Evolutionary conservation across 2,888 invertebrate species (phyloP), one percentile per base, ranked within the genome.

Genomic region (Asteroscopus sphinx): DNA sequence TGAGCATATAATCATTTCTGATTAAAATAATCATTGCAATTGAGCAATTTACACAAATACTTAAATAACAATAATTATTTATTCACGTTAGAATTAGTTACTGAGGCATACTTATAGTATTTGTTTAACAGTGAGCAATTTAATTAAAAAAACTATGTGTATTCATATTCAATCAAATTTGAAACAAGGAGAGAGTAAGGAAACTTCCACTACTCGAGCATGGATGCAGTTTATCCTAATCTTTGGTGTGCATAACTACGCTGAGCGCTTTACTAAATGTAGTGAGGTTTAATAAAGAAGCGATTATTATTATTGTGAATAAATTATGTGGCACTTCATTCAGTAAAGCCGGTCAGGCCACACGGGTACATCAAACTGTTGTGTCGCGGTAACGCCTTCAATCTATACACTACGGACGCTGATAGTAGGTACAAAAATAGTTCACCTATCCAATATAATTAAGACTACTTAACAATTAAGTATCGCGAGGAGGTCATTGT

Each of bases 381-480:
- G 84, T 86, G 88, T 88, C 81, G 87, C 88, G 91, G 92, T 90
- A 90, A 91, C 93, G 90, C 89, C 90, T 83, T 85, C 86, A 74
- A 85, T 83, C 86, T 90, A 88, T 80, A 85, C 77, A 83, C 91
- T 92, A 91, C 87, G 90, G 91, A 92, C 92, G 91, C 83, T 82
- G 90, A 89, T 77, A 77, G 83, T 90, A 90, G 91, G 92, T 94
- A 94, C 92, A 94, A 94, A 94, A 93, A 93, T 93, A 93, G 82
- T 93, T 93, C 91, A 90, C 93, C 93, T 94, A 94, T 93, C 80
- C 82, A 86, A 89, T 93, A 93, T 84, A 91, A 93, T 92, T 92
- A 94, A 85, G 68, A 92, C 93, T 94, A 94, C 93, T 93, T 94
- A 94, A 93, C 91, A 91, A 91, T 92, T 90, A 93, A 89, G 89